A percentile compares a stretch with the other conserved stretches of the same genome.
Evolutionary conservation across 2,113 vertebrate species (phyloP).

Genomic region (Ictalurus punctatus): DNA sequence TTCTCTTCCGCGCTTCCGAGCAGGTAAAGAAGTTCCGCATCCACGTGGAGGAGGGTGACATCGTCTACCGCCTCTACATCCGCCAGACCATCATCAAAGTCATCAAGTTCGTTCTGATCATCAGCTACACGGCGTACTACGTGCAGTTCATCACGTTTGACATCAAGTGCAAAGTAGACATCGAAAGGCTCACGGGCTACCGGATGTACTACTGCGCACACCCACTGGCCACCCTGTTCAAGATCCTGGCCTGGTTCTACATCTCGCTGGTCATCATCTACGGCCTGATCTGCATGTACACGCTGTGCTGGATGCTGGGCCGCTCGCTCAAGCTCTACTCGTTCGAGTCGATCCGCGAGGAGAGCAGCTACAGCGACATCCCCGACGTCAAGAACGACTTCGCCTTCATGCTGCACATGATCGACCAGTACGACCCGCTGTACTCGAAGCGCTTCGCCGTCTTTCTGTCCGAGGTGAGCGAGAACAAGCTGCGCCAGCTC

Average conservation of each 20-base stretch:
- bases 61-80: constrained; percentile 94
- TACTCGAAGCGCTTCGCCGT: constrained; percentile 97
- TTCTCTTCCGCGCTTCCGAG: neutral
- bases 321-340: constrained; percentile 94
- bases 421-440: constrained; percentile 94
- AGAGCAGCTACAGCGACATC: constrained; percentile 98
- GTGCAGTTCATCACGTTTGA: constrained; percentile 87
- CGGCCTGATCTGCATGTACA: constrained; percentile 96
- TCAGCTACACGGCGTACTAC: constrained; percentile 92
- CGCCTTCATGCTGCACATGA: constrained; percentile 97
- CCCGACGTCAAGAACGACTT: constrained; percentile 97
- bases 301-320: constrained; percentile 93
- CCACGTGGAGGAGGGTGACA: constrained; percentile 94
- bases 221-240: constrained; percentile 93
- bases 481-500: constrained; percentile 95
- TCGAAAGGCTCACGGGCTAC: constrained; percentile 92
- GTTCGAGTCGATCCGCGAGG: constrained; percentile 95
- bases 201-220: constrained; percentile 91
- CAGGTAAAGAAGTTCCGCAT: constrained; percentile 91
- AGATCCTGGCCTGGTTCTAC: constrained; percentile 95
- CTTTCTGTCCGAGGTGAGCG: constrained; percentile 94
- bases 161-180: constrained; percentile 86
- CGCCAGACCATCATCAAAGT: constrained; percentile 98
- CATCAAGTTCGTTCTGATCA: constrained; percentile 92
- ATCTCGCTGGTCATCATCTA: constrained; percentile 93